These are phyloP conservation scores for Molanna angustata DNA, from an alignment of 2,888 invertebrate species.

Conservation along the genomic window DNA sequence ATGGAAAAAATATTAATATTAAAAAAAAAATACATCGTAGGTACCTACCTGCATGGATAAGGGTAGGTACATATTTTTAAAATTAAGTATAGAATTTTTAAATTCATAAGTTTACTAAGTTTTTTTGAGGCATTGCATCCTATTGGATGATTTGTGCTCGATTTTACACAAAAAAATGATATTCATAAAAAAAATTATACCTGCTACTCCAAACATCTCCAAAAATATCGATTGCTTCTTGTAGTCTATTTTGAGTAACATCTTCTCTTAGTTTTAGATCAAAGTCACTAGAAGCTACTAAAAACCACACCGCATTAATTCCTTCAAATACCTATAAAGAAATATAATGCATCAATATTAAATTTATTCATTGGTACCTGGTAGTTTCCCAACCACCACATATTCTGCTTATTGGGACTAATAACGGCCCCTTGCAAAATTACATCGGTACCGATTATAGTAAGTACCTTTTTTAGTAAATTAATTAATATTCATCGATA, in stretches of 20 bases:
- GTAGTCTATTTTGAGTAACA: slow-evolving; percentile 63
- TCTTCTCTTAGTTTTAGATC: slow-evolving; percentile 76
- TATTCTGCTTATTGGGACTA: no score
- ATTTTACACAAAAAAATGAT: neutral
- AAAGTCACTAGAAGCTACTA: slow-evolving; percentile 78
- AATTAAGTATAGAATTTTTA: neutral
- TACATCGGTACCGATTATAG: no score
- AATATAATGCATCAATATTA: no score
- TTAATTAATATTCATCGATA: no score
- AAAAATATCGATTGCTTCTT: slow-evolving; percentile 70
- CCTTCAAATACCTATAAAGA: slow-evolving; percentile 69
- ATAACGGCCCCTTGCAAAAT: no score
- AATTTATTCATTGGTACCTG: no score
- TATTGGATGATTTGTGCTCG: neutral
- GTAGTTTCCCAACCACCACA: no score
- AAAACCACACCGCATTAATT: slow-evolving; percentile 75
- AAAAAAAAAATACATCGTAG: no score
- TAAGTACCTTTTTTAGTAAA: no score
- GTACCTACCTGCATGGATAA: neutral
- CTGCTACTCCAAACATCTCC: slow-evolving; percentile 76
- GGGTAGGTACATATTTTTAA: neutral
- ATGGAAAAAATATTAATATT: slow-evolving; percentile 21
- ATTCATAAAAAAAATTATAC: no score
- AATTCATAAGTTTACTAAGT: neutral
- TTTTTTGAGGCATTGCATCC: neutral